Conservation (phyloP, 1,140 invertebrate genomes). For the Phthorimaea operculella region DNA sequence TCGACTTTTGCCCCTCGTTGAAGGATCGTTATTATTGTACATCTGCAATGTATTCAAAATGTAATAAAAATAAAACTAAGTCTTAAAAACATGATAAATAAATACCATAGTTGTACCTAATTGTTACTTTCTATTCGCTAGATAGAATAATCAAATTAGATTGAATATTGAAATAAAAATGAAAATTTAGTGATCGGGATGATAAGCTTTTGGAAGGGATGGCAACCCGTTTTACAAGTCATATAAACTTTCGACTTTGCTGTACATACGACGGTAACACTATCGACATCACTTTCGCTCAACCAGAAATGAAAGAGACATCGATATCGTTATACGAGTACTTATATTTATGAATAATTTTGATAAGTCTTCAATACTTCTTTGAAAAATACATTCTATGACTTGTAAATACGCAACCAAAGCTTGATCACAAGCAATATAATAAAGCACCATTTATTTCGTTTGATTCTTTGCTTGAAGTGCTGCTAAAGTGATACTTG, state of each 20-base stretch:
- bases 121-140: conserved; percentile 67
- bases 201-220: too few relatives aligned
- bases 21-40: conserved; percentile 58
- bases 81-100: conserved; percentile 45
- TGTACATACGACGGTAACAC: too few relatives aligned
- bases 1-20: conserved; percentile 48
- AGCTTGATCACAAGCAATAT: not conserved
- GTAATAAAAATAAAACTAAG: conserved; percentile 49
- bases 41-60: conserved; percentile 53
- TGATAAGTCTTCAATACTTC: too few relatives aligned
- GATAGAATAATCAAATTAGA: conserved; percentile 68
- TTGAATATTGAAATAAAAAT: conserved; percentile 46
- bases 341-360: too few relatives aligned
- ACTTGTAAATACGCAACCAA: not conserved
- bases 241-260: too few relatives aligned
- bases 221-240: too few relatives aligned
- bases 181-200: conserved; percentile 47
- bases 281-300: too few relatives aligned
- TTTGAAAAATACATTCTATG: too few relatives aligned
- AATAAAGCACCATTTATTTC: conserved; percentile 27
- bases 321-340: too few relatives aligned
- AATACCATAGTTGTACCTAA: conserved; percentile 63
- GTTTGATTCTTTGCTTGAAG: conserved; percentile 27
- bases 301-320: too few relatives aligned
- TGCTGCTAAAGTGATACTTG: conserved; percentile 23